Conservation (phyloP, 2,888 invertebrate species). For the Scaptomyza parva region DNA sequence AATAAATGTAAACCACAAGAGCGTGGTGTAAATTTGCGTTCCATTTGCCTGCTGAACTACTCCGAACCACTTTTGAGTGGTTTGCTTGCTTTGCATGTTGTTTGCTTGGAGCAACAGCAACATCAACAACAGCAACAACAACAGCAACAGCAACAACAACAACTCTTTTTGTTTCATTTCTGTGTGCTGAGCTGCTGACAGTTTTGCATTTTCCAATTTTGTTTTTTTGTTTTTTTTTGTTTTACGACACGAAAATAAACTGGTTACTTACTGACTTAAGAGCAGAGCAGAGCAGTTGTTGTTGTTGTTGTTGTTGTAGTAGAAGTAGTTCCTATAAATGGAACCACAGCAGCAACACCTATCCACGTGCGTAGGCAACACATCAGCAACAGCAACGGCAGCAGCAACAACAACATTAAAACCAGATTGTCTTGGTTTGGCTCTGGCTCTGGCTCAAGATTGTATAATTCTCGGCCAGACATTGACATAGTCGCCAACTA, state of each 20-base stretch:
- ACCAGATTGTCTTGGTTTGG: slow-evolving; percentile 38
- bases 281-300: not conserved
- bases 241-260: slow-evolving; percentile 33
- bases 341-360: slow-evolving; percentile 18
- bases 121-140: slow-evolving; percentile 19
- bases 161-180: slow-evolving; percentile 42
- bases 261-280: slow-evolving; percentile 44
- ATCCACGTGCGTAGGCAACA: slow-evolving; percentile 58
- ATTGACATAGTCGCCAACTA: slow-evolving; percentile 59
- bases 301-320: too few relatives aligned
- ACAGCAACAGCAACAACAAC: slow-evolving; percentile 12
- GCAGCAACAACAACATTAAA: slow-evolving; percentile 22
- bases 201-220: slow-evolving; percentile 56
- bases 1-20: slow-evolving; percentile 53
- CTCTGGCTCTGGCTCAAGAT: slow-evolving; percentile 29
- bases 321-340: slow-evolving; percentile 24
- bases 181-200: slow-evolving; percentile 36
- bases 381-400: slow-evolving; percentile 1
- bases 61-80: slow-evolving; percentile 42
- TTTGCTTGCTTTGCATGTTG: slow-evolving; percentile 33
- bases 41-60: slow-evolving; percentile 63
- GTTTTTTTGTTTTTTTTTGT: slow-evolving; percentile 19
- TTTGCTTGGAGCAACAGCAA: slow-evolving; percentile 4
- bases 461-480: slow-evolving; percentile 62
- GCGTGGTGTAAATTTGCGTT: slow-evolving; percentile 57